Evolutionary conservation across 2,113 vertebrate species (phyloP).

Genomic region (Zosterops lateralis): DNA sequence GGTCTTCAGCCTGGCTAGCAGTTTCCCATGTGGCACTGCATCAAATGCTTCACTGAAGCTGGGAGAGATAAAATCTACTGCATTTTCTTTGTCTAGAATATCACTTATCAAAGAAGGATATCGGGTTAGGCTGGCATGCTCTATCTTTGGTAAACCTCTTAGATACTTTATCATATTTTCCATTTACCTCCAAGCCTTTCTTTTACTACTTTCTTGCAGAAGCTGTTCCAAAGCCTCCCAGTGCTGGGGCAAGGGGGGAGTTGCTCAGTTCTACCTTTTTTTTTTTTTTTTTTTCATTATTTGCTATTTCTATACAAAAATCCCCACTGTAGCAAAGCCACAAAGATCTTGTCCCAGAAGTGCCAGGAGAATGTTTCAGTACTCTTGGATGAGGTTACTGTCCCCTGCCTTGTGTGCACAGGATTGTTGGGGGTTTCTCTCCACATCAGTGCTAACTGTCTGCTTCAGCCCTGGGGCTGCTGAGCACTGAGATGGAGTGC

Average conservation of each 20-base stretch:
- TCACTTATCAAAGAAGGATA: constrained; percentile 60
- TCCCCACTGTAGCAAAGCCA: not conserved
- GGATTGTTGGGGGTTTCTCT: not conserved
- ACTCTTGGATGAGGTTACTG: not conserved
- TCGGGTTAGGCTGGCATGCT: constrained; percentile 63
- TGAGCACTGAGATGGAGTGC: not conserved
- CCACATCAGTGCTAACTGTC: not conserved
- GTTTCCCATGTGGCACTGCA: constrained; percentile 26
- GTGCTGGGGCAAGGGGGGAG: not conserved
- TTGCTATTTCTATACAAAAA: not conserved
- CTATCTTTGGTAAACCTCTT: constrained; percentile 64
- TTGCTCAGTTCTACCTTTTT: not conserved
- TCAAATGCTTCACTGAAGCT: constrained; percentile 43
- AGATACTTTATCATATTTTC: constrained; percentile 52
- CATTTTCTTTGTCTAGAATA: constrained; percentile 59
- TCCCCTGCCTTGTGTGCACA: rapidly evolving
- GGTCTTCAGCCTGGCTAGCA: constrained; percentile 10
- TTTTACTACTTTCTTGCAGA: constrained; percentile 19
- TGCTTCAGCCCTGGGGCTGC: not conserved
- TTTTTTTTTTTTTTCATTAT: not conserved
- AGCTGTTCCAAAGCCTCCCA: not conserved
- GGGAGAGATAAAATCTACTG: constrained; percentile 44
- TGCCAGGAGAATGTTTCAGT: not conserved
- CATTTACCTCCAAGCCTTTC: constrained; percentile 45
- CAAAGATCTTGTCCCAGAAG: not conserved